A percentile compares a stretch with the other conserved stretches of the same genome.
phyloP scores from a whole-genome alignment of 1,140 invertebrate species.

The Heliconius melpomene region DNA sequence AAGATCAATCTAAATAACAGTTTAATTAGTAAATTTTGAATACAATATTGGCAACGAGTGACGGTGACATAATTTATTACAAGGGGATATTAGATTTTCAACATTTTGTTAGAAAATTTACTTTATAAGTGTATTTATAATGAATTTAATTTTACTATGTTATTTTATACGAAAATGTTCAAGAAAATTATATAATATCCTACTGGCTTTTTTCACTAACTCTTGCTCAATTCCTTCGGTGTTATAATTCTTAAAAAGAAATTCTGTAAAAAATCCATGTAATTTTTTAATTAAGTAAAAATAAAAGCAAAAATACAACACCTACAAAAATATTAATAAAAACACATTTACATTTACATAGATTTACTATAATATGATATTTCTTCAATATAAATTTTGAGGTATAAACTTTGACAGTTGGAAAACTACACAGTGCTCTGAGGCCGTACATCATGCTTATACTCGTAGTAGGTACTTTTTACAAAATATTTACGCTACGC shows the following conservation, averaged over 20 bases:
- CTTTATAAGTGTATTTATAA: constrained; percentile 10
- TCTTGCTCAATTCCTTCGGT: no score
- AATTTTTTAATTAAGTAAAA: no score
- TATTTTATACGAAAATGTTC: not conserved
- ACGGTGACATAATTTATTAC: constrained; percentile 19
- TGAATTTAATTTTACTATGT: not conserved
- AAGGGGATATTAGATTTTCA: constrained; percentile 19
- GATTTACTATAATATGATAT: constrained; percentile 35
- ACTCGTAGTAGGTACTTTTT: constrained; percentile 1
- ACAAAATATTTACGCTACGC: not conserved
- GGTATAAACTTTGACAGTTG: constrained; percentile 46
- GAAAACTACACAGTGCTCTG: constrained; percentile 39
- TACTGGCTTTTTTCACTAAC: no score
- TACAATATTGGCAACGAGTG: constrained; percentile 21
- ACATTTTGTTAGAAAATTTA: constrained; percentile 15
- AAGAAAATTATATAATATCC: not conserved
- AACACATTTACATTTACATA: constrained; percentile 15
- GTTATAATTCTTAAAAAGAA: no score
- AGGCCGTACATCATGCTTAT: constrained; percentile 41
- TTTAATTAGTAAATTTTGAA: constrained; percentile 21
- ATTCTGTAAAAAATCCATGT: no score
- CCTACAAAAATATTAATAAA: no score
- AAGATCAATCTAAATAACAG: constrained; percentile 3
- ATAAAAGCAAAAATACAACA: no score
- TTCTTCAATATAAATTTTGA: constrained; percentile 44